Percentiles rank a stretch among this genome's conserved stretches.
Conservation (phyloP, 2,113 vertebrate genomes). For the Galbula dea region DNA sequence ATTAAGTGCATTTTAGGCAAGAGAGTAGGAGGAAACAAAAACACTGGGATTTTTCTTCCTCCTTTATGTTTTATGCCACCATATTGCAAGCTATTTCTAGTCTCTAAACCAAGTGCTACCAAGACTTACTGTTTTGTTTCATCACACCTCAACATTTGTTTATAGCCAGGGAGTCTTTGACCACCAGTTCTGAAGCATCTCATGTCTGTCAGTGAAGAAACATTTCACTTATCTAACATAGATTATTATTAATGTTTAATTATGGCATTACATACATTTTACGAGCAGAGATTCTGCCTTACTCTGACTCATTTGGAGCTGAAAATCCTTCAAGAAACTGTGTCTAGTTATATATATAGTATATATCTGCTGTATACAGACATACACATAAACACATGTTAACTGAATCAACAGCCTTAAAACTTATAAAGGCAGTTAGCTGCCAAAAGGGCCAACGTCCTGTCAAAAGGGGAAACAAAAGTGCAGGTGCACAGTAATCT, state of each 20-base stretch:
- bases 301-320: not conserved
- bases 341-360: fast-evolving
- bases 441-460: not conserved
- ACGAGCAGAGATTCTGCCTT: not conserved
- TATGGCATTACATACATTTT: not conserved
- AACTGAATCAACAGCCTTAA: not conserved
- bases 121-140: not conserved
- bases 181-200: not conserved
- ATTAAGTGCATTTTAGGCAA: not conserved
- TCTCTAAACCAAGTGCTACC: fast-evolving
- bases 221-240: not conserved
- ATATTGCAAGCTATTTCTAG: not conserved
- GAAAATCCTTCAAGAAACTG: not conserved
- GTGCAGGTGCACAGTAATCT: not conserved
- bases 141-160: not conserved
- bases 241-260: not conserved
- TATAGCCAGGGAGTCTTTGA: not conserved
- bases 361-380: too few relatives aligned
- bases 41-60: not conserved
- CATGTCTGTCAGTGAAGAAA: not conserved
- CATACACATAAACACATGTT: not conserved
- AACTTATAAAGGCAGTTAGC: slow-evolving; percentile 3
- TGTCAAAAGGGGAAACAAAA: not conserved
- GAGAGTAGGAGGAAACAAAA: not conserved
- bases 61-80: not conserved